A percentile compares a stretch with the other conserved stretches of the same genome.
These are phyloP conservation scores for Ceuthmochares aereus DNA, from an alignment of 2,113 vertebrate genomes.

Conservation along the genomic window DNA sequence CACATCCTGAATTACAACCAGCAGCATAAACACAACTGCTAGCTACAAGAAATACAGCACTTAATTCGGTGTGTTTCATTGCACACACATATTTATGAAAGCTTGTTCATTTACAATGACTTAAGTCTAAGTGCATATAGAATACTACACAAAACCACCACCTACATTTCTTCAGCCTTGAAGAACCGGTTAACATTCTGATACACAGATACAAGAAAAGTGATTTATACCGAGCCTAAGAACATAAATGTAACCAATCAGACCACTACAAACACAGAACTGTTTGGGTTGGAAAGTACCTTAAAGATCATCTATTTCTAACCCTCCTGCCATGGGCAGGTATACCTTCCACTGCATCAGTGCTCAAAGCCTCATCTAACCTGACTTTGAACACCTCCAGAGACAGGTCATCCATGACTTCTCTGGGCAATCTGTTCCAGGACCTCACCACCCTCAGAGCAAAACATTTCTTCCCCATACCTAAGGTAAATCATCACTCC, in stretches of 20 bases:
- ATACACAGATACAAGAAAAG: background rate
- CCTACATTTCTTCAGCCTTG: background rate
- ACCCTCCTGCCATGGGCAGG: too few relatives aligned
- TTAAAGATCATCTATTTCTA: too few relatives aligned
- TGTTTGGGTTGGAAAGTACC: too few relatives aligned
- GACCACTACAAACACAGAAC: background rate
- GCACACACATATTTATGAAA: background rate
- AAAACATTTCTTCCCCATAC: too few relatives aligned
- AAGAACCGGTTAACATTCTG: background rate
- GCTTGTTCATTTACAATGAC: background rate
- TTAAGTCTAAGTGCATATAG: background rate
- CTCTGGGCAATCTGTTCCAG: too few relatives aligned
- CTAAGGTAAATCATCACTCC: too few relatives aligned
- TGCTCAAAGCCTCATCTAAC: too few relatives aligned
- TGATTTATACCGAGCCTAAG: background rate
- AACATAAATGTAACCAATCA: background rate
- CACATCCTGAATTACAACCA: background rate
- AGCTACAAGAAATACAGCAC: background rate
- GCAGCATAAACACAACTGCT: background rate
- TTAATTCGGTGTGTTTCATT: background rate
- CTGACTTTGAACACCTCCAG: too few relatives aligned
- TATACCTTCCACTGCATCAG: too few relatives aligned
- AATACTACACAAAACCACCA: background rate
- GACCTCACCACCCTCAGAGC: too few relatives aligned
- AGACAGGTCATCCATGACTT: too few relatives aligned